Conservation (phyloP, 1,140 invertebrate species). For the Sitobion miscanthi region DNA sequence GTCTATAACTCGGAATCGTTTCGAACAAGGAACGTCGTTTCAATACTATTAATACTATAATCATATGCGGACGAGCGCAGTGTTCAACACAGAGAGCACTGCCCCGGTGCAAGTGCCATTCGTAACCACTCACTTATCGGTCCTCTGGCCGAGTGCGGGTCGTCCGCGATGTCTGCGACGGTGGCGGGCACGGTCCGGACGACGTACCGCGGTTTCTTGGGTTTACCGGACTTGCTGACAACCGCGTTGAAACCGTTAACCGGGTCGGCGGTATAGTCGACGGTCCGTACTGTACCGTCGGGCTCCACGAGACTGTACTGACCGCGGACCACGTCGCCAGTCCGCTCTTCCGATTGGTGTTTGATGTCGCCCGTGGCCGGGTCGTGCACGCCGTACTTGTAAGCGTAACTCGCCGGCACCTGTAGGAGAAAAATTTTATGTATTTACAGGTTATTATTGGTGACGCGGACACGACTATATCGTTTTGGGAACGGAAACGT, state of each 20-base stretch:
- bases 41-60: too few species aligned
- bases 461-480: background rate
- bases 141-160: constrained; percentile 23
- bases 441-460: too few species aligned
- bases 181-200: background rate
- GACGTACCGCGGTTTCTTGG: background rate
- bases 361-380: constrained; percentile 69
- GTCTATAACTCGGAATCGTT: too few species aligned
- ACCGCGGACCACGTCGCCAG: constrained; percentile 67
- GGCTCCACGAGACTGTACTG: constrained; percentile 64
- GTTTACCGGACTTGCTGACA: constrained; percentile 65
- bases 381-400: constrained; percentile 67
- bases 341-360: constrained; percentile 68
- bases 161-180: background rate
- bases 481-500: too few species aligned
- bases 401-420: constrained; percentile 65
- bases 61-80: background rate
- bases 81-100: background rate
- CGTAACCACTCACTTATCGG: constrained; percentile 24
- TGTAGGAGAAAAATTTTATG: constrained; percentile 51
- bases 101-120: background rate
- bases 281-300: constrained; percentile 67
- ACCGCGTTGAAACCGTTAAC: constrained; percentile 73
- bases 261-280: constrained; percentile 70
- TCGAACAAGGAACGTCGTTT: too few species aligned